These are phyloP conservation scores for Peromyscus nudipes DNA, from an alignment of 2,797 vertebrate species.

Conservation along the genomic window DNA sequence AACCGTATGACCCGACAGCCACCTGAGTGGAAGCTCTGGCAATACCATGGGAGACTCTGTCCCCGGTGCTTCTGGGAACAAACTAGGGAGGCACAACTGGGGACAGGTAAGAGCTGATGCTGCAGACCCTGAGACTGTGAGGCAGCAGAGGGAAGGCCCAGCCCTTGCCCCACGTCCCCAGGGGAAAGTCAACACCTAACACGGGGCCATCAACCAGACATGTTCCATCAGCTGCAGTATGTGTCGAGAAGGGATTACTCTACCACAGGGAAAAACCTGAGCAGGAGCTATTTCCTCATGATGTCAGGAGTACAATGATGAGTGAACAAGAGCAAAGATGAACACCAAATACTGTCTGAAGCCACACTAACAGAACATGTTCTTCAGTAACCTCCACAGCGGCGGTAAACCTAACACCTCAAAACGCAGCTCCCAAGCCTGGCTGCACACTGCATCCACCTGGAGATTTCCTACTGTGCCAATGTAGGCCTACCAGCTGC, in stretches of 20 bases:
- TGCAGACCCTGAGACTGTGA: neutral
- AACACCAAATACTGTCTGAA: neutral
- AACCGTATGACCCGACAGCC: neutral
- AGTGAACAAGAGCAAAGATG: neutral
- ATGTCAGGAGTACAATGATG: neutral
- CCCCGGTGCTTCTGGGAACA: neutral
- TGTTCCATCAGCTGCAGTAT: neutral
- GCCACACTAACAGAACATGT: neutral
- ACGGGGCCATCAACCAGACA: too few species aligned
- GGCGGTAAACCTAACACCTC: neutral
- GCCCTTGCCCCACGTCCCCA: neutral
- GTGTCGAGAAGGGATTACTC: neutral
- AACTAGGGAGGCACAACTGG: neutral
- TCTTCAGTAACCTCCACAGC: neutral
- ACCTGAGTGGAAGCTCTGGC: neutral
- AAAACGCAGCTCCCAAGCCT: neutral
- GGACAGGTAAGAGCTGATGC: neutral
- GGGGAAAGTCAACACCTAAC: neutral
- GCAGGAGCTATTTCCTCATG: neutral
- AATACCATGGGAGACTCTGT: neutral
- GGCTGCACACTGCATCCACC: neutral
- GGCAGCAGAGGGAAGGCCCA: neutral
- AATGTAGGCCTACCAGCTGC: neutral
- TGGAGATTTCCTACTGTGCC: too few species aligned
- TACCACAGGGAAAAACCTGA: neutral